Conservation (phyloP, 2,888 invertebrate species). For the Trissolcus japonicus region DNA sequence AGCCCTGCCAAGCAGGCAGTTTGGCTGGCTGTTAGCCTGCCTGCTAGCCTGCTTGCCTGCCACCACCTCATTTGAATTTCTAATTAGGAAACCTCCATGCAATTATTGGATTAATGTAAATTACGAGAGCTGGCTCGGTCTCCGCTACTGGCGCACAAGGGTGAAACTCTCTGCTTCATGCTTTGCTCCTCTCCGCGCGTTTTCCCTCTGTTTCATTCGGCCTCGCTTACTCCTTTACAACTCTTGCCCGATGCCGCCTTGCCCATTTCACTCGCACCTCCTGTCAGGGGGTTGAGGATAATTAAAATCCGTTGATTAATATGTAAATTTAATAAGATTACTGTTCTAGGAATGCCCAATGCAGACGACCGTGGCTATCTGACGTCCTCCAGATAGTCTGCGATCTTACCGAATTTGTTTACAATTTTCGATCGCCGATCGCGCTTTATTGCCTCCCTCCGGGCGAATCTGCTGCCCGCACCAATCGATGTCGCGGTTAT, state of each 20-base stretch:
- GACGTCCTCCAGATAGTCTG: constrained; percentile 47
- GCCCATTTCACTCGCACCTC: constrained; percentile 57
- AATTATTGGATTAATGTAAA: constrained; percentile 96
- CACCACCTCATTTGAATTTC: constrained; percentile 93
- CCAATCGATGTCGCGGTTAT: too few relatives aligned
- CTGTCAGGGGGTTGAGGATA: constrained; percentile 83
- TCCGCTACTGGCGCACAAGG: constrained; percentile 75
- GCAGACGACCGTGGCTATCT: constrained; percentile 69
- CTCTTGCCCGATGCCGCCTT: constrained; percentile 43
- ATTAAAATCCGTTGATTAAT: constrained; percentile 99
- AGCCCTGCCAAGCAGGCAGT: constrained; percentile 71
- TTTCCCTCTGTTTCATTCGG: constrained; percentile 61
- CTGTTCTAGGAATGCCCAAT: constrained; percentile 89
- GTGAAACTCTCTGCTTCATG: constrained; percentile 68
- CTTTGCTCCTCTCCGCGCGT: constrained; percentile 60
- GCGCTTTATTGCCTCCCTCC: constrained; percentile 8
- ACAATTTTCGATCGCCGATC: constrained; percentile 56
- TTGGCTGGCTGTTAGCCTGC: constrained; percentile 53
- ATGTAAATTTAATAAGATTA: constrained; percentile 99
- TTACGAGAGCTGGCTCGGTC: constrained; percentile 86
- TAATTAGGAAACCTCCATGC: constrained; percentile 94
- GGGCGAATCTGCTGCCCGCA: too few relatives aligned
- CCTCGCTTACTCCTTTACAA: constrained; percentile 60
- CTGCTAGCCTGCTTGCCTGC: constrained; percentile 78
- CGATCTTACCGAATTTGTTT: constrained; percentile 57